A percentile compares a stretch with the other conserved stretches of the same genome.
Evolutionary conservation across 2,113 vertebrate species (phyloP).

Genomic region (Montifringilla adamsi): DNA sequence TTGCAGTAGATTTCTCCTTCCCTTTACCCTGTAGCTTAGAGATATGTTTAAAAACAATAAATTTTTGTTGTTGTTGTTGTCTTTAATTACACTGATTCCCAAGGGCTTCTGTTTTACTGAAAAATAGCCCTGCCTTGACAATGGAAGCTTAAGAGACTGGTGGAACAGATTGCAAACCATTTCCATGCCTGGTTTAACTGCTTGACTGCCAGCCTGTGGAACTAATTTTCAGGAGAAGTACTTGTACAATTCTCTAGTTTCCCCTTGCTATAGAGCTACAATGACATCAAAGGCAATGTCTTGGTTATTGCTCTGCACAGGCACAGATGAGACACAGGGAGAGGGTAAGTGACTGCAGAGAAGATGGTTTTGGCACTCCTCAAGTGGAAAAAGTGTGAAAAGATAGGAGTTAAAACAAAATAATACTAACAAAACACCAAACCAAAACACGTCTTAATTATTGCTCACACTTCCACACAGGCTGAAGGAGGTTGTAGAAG

Average conservation of each 20-base stretch:
- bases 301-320: neutral
- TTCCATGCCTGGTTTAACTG: conserved; percentile 45
- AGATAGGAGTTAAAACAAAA: neutral
- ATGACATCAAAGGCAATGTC: neutral
- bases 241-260: neutral
- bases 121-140: conserved; percentile 11
- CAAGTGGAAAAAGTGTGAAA: neutral
- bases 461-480: neutral
- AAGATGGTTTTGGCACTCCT: neutral
- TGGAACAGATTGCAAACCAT: conserved; percentile 51
- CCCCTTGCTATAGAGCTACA: neutral
- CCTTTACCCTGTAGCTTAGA: neutral
- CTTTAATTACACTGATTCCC: conserved; percentile 48
- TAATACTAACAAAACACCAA: neutral
- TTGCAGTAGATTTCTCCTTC: neutral
- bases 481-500: neutral
- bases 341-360: neutral
- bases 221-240: neutral
- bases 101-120: neutral
- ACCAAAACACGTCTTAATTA: neutral
- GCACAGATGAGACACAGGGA: neutral
- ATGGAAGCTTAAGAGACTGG: neutral
- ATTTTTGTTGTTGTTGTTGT: neutral
- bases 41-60: conserved; percentile 21
- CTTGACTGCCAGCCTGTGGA: conserved; percentile 35